These are phyloP conservation scores for Coenonympha glycerion DNA, from an alignment of 2,888 invertebrate genomes.

Conservation along the genomic window DNA sequence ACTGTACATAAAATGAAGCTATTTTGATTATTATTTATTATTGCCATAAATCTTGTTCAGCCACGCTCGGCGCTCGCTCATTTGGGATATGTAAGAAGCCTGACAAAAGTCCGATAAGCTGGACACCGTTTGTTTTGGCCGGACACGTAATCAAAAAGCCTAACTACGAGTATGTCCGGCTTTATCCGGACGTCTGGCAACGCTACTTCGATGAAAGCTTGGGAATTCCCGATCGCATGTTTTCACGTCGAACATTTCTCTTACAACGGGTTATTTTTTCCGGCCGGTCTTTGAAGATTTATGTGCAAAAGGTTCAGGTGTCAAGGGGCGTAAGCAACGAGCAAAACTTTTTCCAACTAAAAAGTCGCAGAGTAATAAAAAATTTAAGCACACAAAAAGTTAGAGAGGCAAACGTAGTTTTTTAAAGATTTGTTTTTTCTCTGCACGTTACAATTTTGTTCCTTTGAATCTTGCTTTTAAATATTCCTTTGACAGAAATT, in stretches of 20 bases:
- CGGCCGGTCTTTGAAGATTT: constrained; percentile 9
- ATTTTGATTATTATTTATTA: too few species aligned
- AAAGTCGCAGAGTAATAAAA: constrained; percentile 7
- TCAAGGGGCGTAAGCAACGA: constrained; percentile 12
- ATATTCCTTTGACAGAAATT: too few species aligned
- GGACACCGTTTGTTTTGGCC: too few species aligned
- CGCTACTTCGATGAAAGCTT: neutral
- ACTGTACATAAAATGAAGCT: too few species aligned
- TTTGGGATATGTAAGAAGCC: too few species aligned
- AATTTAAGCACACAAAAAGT: constrained; percentile 4
- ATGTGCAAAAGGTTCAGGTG: constrained; percentile 11
- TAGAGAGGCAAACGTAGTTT: neutral
- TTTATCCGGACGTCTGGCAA: too few species aligned
- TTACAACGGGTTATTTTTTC: constrained; percentile 1
- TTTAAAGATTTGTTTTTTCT: neutral
- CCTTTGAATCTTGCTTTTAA: neutral
- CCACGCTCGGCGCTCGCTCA: too few species aligned
- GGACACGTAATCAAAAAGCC: too few species aligned
- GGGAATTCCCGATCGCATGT: neutral
- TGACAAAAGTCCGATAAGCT: too few species aligned
- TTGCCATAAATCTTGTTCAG: too few species aligned
- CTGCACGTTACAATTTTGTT: neutral
- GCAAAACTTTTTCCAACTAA: constrained; percentile 1
- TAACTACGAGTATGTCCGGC: too few species aligned
- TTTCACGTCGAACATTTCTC: constrained; percentile 6